Conservation (phyloP, 2,888 invertebrate genomes). For the Chromoteleia sp. region DNA sequence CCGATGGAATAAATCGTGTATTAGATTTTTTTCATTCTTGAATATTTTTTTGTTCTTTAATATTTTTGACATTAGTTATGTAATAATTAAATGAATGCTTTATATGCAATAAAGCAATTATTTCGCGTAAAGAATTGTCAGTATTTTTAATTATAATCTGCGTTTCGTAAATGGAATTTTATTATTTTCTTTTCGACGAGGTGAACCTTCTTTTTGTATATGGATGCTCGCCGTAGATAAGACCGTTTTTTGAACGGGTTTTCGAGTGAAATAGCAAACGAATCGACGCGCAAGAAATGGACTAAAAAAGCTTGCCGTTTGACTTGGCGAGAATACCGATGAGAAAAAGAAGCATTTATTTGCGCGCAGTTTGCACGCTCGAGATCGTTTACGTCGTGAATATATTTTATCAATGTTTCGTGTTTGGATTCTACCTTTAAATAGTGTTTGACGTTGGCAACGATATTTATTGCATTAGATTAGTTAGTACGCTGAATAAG, state of each 20-base stretch:
- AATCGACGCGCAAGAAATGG: conserved; percentile 31
- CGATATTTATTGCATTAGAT: not conserved
- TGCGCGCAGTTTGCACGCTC: conserved; percentile 20
- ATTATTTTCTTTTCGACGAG: conserved; percentile 1
- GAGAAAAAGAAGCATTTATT: conserved; percentile 39
- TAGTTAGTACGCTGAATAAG: not conserved
- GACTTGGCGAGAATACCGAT: conserved; percentile 38
- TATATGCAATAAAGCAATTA: conserved; percentile 8
- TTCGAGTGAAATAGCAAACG: conserved; percentile 58
- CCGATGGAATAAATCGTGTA: not conserved
- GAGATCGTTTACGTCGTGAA: conserved; percentile 17
- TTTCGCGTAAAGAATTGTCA: conserved; percentile 21
- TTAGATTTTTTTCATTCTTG: too few species aligned
- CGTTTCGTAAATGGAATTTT: conserved; percentile 11
- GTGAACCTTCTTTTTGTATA: conserved; percentile 4
- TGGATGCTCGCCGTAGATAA: conserved; percentile 16
- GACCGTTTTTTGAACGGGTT: conserved; percentile 9
- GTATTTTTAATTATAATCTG: conserved; percentile 28
- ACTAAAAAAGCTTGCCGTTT: conserved; percentile 25
- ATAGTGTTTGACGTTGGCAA: conserved; percentile 4
- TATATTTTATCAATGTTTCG: conserved; percentile 40
- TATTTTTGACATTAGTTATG: conserved; percentile 7
- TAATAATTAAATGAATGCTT: not conserved
- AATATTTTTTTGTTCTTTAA: not conserved
- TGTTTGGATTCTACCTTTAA: conserved; percentile 22